phyloP scores from a whole-genome alignment of 2,888 invertebrate genomes.

The Uropetala carovei region DNA sequence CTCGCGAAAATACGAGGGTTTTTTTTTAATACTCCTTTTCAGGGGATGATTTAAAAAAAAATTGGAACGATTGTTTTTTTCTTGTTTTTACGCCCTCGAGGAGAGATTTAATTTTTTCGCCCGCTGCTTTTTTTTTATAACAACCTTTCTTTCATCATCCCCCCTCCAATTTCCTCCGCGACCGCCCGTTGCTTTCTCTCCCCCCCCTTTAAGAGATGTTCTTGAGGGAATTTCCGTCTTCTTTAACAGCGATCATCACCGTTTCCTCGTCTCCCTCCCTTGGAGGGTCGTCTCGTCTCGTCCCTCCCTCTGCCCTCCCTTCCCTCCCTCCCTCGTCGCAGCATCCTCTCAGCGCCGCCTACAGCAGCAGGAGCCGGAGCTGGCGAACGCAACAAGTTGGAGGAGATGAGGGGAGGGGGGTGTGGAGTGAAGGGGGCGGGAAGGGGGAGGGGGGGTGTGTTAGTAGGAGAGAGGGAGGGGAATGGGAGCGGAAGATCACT shows the following conservation, averaged over 20 bases:
- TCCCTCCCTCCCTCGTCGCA: background rate
- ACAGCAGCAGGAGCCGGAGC: constrained; percentile 23
- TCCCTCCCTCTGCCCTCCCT: background rate
- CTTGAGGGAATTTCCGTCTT: background rate
- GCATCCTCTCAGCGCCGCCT: background rate
- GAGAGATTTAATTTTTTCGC: background rate
- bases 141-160: background rate
- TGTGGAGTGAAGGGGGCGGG: background rate
- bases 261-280: background rate
- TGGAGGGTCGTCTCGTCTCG: background rate
- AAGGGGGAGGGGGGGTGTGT: background rate
- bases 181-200: background rate
- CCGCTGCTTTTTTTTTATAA: background rate
- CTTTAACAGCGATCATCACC: background rate
- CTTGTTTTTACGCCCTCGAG: background rate
- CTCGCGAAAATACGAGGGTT: constrained; percentile 6
- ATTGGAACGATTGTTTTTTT: background rate
- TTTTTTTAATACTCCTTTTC: background rate
- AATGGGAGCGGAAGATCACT: constrained; percentile 38
- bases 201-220: background rate
- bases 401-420: constrained; percentile 25
- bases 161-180: background rate
- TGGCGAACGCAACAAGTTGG: constrained; percentile 65
- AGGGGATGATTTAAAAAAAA: background rate
- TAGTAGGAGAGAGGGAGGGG: constrained; percentile 3